Evolutionary conservation across 2,888 invertebrate species (phyloP).

Genomic region (Nasonia oneida): DNA sequence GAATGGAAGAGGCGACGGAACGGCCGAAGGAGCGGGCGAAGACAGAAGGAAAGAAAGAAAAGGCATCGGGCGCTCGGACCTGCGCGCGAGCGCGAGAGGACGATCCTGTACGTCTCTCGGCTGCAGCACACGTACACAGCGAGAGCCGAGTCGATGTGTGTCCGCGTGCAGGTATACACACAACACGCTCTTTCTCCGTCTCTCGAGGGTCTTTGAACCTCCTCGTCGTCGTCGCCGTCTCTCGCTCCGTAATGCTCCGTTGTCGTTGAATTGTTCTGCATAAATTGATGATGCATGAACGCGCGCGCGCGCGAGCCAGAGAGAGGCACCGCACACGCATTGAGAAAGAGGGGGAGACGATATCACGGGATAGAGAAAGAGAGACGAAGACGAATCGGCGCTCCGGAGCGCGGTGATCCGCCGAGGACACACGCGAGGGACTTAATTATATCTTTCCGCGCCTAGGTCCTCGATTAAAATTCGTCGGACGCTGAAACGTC

Average conservation of each 20-base stretch:
- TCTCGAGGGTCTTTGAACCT: constrained; percentile 73
- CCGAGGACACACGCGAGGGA: constrained; percentile 5
- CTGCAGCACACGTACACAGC: neutral
- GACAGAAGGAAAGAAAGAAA: constrained; percentile 25
- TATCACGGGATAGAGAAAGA: constrained; percentile 53
- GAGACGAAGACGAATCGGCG: constrained; percentile 71
- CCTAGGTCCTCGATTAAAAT: neutral
- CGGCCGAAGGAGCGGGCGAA: constrained; percentile 28
- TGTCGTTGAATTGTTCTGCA: constrained; percentile 79
- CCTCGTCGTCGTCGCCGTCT: constrained; percentile 61
- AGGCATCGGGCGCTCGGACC: constrained; percentile 23
- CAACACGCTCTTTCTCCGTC: constrained; percentile 7
- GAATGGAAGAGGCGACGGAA: constrained; percentile 59
- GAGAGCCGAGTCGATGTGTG: constrained; percentile 32
- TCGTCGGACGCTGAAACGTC: neutral
- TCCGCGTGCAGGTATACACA: neutral
- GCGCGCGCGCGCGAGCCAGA: constrained; percentile 50
- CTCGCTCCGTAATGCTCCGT: constrained; percentile 76
- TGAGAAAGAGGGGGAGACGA: constrained; percentile 38
- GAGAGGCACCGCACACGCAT: constrained; percentile 27
- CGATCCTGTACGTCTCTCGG: constrained; percentile 57
- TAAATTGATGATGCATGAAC: constrained; percentile 78
- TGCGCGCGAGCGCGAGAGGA: constrained; percentile 9
- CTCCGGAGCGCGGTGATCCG: too few species aligned
- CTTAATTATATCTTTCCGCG: neutral